Conservation (phyloP, 2,888 invertebrate species). For the Cabera pusaria region DNA sequence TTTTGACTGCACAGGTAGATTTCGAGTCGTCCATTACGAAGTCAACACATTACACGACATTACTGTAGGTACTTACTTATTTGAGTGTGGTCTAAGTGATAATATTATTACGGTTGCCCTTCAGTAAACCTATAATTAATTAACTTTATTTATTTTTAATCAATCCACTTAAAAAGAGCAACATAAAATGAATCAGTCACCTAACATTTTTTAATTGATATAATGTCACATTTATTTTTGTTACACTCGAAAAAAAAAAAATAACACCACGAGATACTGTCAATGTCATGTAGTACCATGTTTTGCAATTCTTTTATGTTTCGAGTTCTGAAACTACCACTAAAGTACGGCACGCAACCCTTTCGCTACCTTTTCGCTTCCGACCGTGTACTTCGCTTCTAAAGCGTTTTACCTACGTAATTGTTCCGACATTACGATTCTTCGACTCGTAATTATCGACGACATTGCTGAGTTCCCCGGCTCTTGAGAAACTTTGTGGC, state of each 20-base stretch:
- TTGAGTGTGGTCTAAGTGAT: slow-evolving; percentile 32
- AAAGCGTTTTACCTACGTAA: slow-evolving; percentile 50
- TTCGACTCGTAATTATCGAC: slow-evolving; percentile 56
- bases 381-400: slow-evolving; percentile 9
- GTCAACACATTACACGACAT: slow-evolving; percentile 59
- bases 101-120: slow-evolving; percentile 16
- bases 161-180: no score
- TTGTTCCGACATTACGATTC: slow-evolving; percentile 62
- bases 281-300: no score
- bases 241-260: no score
- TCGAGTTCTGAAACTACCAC: no score
- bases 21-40: slow-evolving; percentile 57
- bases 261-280: no score
- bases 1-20: slow-evolving; percentile 36
- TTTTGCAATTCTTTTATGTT: no score
- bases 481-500: slow-evolving; percentile 46
- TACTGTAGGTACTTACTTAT: slow-evolving; percentile 47
- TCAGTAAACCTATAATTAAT: no score
- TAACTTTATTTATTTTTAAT: no score
- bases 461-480: slow-evolving; percentile 46
- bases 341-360: no score
- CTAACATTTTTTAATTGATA: no score
- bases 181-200: no score
- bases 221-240: no score
- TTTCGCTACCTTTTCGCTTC: background rate